phyloP scores from a whole-genome alignment of 2,888 invertebrate genomes.

The Acanthosepion pharaonis region DNA sequence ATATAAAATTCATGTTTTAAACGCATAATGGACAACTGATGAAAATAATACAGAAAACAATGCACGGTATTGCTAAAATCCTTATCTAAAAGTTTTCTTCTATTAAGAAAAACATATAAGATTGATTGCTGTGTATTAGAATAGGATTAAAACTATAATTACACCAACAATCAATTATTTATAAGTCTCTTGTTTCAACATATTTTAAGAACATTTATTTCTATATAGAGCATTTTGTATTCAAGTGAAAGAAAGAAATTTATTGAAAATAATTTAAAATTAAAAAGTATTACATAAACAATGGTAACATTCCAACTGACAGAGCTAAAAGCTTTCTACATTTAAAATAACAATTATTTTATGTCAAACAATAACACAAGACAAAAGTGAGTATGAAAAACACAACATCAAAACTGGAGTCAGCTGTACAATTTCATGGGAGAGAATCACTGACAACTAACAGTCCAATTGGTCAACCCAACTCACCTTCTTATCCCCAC shows the following conservation, averaged over 20 bases:
- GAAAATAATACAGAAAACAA: no score
- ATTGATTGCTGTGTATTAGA: not conserved
- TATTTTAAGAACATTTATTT: not conserved
- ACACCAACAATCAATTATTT: no score
- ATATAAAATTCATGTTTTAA: no score
- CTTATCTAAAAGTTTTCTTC: no score
- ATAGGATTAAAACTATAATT: not conserved
- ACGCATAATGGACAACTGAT: no score
- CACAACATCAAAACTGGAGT: not conserved
- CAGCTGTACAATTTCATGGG: not conserved
- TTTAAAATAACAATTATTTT: not conserved
- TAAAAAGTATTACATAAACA: not conserved
- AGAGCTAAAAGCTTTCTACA: not conserved
- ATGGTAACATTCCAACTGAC: not conserved
- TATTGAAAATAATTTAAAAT: not conserved
- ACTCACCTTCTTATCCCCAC: constrained; percentile 57
- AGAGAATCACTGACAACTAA: not conserved
- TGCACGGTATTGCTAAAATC: no score
- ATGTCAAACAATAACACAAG: not conserved
- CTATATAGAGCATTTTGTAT: not conserved
- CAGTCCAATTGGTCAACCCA: constrained; percentile 51
- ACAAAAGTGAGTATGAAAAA: not conserved
- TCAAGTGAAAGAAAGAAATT: not conserved
- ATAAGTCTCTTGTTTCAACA: not conserved
- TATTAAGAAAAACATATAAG: no score